Conservation (phyloP, 2,888 invertebrate species). For the Leptogaster cylindrica region DNA sequence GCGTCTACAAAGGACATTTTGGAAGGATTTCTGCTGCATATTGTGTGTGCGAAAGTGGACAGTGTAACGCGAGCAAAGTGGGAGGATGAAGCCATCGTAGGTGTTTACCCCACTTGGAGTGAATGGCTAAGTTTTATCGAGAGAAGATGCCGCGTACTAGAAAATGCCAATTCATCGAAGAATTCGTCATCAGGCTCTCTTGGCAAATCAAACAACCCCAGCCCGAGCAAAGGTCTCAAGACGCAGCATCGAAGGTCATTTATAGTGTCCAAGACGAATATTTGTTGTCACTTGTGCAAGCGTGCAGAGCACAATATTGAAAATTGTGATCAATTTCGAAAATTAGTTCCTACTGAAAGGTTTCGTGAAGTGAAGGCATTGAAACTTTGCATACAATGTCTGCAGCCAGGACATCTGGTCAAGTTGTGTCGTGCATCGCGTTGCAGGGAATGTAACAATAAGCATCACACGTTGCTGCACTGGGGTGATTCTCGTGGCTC, state of each 20-base stretch:
- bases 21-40: no score
- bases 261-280: neutral
- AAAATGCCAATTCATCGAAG: no score
- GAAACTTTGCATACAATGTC: neutral
- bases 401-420: neutral
- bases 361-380: neutral
- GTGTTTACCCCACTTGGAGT: no score
- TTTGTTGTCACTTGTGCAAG: no score
- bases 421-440: neutral
- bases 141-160: no score
- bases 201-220: neutral
- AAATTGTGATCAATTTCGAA: neutral
- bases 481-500: neutral
- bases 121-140: no score
- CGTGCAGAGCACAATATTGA: neutral
- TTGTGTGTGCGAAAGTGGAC: no score
- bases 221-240: neutral
- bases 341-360: neutral
- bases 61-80: neutral
- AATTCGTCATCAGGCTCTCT: neutral
- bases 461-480: neutral
- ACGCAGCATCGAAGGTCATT: neutral
- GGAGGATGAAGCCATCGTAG: neutral
- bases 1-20: no score
- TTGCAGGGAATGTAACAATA: neutral